Conservation (phyloP, 2,888 invertebrate genomes). For the Spodoptera picta region DNA sequence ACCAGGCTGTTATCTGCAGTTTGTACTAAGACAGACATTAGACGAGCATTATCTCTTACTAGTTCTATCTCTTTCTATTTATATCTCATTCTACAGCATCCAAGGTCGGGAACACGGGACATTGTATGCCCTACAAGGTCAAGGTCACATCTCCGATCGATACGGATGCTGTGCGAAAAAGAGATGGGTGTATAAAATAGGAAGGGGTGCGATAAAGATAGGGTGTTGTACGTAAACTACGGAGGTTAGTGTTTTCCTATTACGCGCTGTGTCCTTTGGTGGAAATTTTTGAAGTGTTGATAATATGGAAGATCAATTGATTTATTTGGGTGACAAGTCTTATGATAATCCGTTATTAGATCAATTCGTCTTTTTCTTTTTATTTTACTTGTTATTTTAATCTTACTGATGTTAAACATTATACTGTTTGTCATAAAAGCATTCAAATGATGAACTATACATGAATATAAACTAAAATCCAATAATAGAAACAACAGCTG, state of each 20-base stretch:
- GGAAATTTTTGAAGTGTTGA: conserved; percentile 21
- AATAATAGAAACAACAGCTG: no score
- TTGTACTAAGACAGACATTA: conserved; percentile 15
- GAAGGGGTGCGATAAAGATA: conserved; percentile 51
- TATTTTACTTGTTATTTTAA: no score
- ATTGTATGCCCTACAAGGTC: conserved; percentile 73
- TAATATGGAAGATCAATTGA: conserved; percentile 3
- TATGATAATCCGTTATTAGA: no score
- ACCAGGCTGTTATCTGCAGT: conserved; percentile 6
- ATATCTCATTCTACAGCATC: conserved; percentile 45
- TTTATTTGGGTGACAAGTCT: background rate
- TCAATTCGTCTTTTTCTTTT: no score
- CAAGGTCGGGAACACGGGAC: conserved; percentile 69
- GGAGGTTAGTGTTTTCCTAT: conserved; percentile 44
- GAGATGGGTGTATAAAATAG: conserved; percentile 55
- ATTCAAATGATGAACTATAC: no score
- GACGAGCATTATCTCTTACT: conserved; percentile 5
- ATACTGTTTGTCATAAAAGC: background rate
- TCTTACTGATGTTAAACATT: no score
- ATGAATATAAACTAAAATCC: no score
- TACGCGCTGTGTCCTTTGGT: conserved; percentile 38
- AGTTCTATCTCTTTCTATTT: conserved; percentile 16
- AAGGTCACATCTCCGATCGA: conserved; percentile 80
- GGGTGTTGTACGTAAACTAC: conserved; percentile 22
- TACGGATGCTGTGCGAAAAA: conserved; percentile 80